These are phyloP conservation scores for Arrhopalites spinosus DNA, from an alignment of 2,888 invertebrate genomes.

Conservation along the genomic window DNA sequence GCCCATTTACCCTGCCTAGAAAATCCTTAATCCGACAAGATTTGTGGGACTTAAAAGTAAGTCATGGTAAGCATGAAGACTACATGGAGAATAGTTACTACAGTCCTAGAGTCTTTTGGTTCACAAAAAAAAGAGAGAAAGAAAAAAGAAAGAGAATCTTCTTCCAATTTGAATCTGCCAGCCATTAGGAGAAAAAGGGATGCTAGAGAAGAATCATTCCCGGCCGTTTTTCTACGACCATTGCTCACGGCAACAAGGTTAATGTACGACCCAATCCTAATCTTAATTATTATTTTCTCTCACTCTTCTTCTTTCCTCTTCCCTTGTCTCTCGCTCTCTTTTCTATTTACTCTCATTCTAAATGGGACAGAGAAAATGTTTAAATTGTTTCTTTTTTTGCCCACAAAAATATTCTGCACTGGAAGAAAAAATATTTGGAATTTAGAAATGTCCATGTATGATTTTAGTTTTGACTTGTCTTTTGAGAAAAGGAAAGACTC, in stretches of 20 bases:
- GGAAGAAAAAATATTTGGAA: too few species aligned
- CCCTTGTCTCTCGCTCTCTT: conserved; percentile 19
- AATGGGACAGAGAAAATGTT: background rate
- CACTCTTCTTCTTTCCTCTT: background rate
- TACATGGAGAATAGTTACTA: background rate
- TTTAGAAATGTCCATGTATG: background rate
- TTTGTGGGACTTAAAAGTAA: conserved; percentile 31
- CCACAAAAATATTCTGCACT: conserved; percentile 1
- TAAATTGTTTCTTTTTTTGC: background rate
- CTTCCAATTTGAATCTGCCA: conserved; percentile 4
- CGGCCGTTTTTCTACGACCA: conserved; percentile 1
- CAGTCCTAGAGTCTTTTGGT: background rate
- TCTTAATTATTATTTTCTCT: conserved; percentile 36
- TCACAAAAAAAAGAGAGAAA: background rate
- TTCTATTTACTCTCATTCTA: background rate
- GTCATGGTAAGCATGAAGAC: conserved; percentile 3
- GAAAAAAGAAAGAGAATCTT: background rate
- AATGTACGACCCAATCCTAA: conserved; percentile 23
- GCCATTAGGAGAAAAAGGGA: background rate
- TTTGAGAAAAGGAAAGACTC: background rate
- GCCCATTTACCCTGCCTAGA: conserved; percentile 23
- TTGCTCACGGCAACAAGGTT: conserved; percentile 21
- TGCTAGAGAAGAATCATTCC: background rate
- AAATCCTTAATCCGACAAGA: conserved; percentile 21
- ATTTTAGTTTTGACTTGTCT: background rate